Conservation (phyloP, 2,888 invertebrate species). For the Aporophyla nigra region DNA sequence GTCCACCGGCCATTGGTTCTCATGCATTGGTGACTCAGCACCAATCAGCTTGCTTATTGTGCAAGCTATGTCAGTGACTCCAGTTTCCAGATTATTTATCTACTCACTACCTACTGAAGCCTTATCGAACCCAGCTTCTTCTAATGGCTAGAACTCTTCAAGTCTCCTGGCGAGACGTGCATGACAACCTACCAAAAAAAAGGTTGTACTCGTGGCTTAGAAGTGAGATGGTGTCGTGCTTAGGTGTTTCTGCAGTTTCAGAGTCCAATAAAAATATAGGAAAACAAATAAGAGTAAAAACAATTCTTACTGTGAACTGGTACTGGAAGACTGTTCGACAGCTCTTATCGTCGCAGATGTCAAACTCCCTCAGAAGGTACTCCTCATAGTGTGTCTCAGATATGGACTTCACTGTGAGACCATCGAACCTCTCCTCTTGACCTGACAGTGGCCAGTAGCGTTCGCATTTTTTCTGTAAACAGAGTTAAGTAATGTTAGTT, state of each 20-base stretch:
- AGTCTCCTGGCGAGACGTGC: background rate
- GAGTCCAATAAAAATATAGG: background rate
- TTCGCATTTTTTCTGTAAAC: slow-evolving; percentile 94
- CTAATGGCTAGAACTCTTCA: background rate
- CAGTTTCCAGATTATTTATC: background rate
- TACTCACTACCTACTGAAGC: background rate
- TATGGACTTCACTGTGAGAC: slow-evolving; percentile 93
- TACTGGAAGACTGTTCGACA: slow-evolving; percentile 83
- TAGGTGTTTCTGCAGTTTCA: no score
- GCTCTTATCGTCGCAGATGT: slow-evolving; percentile 75
- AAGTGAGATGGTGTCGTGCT: no score
- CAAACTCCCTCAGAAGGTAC: slow-evolving; percentile 96
- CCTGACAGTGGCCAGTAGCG: slow-evolving; percentile 98
- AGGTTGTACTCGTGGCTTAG: background rate
- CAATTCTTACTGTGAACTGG: slow-evolving; percentile 81
- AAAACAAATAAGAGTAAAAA: background rate
- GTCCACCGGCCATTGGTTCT: background rate
- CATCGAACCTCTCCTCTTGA: slow-evolving; percentile 93
- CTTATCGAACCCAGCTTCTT: background rate
- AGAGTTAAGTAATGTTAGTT: background rate
- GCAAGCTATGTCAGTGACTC: background rate
- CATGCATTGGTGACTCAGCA: no score
- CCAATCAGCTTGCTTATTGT: background rate
- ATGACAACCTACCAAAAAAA: background rate
- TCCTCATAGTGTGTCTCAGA: slow-evolving; percentile 95